Base-by-base conservation (phyloP, 2,888 invertebrate genomes). In the Heterodera filipjevi region DNA sequence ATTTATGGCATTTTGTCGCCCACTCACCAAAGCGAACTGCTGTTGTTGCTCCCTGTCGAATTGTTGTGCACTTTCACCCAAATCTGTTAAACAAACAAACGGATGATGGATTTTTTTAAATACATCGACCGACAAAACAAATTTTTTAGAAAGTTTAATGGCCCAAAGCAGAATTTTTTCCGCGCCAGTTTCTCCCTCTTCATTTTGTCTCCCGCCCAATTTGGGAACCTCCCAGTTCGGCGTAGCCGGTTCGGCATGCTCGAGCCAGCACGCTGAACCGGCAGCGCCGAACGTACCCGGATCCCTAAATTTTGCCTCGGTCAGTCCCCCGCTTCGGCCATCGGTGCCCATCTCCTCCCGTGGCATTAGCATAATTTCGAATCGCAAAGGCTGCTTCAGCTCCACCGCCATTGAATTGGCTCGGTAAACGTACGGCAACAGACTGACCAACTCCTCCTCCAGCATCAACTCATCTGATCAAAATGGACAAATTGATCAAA, bases 381-480 rank as follows among this genome's bases (percentile, higher is more conserved):
- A 92, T 82, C 90, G 90, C 30, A 90, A 90, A 81, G 89, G 89
- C 84, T 91, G 91, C 83, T 91, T 90, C 76, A 92, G 86, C 80
- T 91, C 92, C 80, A 91, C 90, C 72, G 91, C 90, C 86, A 92
- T 92, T 71, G 90, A 90, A 86, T 92, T 92, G 10, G 92, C 92
- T 83, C 92, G 90, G 78, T 91, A 91, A 5, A 92, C 90, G 27
- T 90, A 90, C 3, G 92, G 92, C 85, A 92, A 86, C 76, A 91
- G 87, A 81, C 91, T 91, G 46, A 92, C 84, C 72, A 92, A 87
- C 79, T 92, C 92, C 81, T 92, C 91, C 79, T 92, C 91, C 32
- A 92, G 86, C 22, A 91, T 83, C 66, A 86, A 70, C 27, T 88
- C 87, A 33, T 83, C 86, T 85, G 33, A 83, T 14, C 49, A 49